These are phyloP conservation scores for Castor canadensis DNA, from an alignment of 2,113 vertebrate species.

Conservation along the genomic window DNA sequence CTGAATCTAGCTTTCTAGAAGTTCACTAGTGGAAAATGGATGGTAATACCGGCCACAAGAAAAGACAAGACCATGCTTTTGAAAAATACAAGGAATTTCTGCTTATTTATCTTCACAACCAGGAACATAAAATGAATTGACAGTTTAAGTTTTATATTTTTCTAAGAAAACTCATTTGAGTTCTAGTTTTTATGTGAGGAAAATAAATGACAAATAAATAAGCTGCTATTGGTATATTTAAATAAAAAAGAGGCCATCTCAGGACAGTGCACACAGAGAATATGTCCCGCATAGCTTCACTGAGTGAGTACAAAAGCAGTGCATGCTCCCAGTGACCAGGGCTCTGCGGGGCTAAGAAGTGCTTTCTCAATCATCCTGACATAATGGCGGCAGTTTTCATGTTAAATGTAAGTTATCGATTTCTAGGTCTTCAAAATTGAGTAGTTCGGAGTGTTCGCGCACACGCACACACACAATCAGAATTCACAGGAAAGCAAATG, in stretches of 20 bases:
- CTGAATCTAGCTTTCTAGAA: background rate
- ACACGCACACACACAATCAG: background rate
- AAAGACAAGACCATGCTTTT: background rate
- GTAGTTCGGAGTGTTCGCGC: background rate
- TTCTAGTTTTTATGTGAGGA: slow-evolving; percentile 17
- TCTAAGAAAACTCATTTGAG: slow-evolving; percentile 42
- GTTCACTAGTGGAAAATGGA: background rate
- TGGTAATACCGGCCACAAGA: background rate
- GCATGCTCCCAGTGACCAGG: background rate
- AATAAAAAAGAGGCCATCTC: background rate
- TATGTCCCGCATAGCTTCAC: background rate
- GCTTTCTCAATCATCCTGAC: background rate
- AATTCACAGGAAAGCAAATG: background rate
- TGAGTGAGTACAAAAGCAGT: rapidly evolving
- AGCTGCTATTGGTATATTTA: background rate
- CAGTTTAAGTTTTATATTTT: background rate
- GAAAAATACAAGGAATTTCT: background rate
- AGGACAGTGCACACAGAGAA: background rate
- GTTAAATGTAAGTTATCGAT: background rate
- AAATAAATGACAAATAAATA: slow-evolving; percentile 17
- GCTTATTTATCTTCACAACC: slow-evolving; percentile 5
- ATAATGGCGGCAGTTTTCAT: background rate
- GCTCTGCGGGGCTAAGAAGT: background rate
- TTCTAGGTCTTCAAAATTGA: background rate
- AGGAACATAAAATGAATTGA: background rate